Base-by-base conservation (phyloP, 2,888 invertebrate species). In the Tinea pellionella region DNA sequence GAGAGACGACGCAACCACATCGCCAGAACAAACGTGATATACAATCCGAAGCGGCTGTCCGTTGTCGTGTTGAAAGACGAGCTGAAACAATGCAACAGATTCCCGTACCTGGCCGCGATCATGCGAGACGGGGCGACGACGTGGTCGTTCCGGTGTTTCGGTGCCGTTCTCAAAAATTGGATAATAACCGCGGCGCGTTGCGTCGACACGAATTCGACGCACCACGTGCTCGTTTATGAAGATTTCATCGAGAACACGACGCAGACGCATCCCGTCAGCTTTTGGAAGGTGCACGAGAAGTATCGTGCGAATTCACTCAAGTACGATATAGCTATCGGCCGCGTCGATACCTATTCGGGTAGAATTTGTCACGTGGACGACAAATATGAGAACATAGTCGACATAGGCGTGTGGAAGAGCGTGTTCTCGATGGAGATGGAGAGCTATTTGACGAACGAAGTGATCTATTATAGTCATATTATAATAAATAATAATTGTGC, bases 121-220 rank as follows among this genome's bases (percentile, higher is more conserved):
- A 75, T 75, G 0, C 72, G 72, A 9, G 83, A 80, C 64, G 64
- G 75, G 0, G 3, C 78, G 0, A 62, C 69, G 0, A 62, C 69
- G 0, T 83, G 79, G 80, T 70, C 74, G 0, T 81, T 84, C 60
- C 69, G 78, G 0, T 86, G 85, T 61, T 86, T 86, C 63, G 85
- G 75, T 0, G 78, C 78, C 58, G 67, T 83, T 0, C 69, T 81
- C 0, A 65, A 74, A 0, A 81, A 77, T 41, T 86, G 84, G 84
- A 65, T 80, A 0, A 71, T 86, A 0, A 80, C 83, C 0, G 72
- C 84, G 0, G 85, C 84, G 0, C 85, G 85, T 63, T 86, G 85
- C 65, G 69, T 77, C 43, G 67, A 60, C 11, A 66, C 67, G 1
- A 75, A 73, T 0, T 64, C 77, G 0, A 76, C 72, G 0, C 80